Evolutionary conservation across 2,888 invertebrate species (phyloP).

Genomic region (Drosophila anomelani): DNA sequence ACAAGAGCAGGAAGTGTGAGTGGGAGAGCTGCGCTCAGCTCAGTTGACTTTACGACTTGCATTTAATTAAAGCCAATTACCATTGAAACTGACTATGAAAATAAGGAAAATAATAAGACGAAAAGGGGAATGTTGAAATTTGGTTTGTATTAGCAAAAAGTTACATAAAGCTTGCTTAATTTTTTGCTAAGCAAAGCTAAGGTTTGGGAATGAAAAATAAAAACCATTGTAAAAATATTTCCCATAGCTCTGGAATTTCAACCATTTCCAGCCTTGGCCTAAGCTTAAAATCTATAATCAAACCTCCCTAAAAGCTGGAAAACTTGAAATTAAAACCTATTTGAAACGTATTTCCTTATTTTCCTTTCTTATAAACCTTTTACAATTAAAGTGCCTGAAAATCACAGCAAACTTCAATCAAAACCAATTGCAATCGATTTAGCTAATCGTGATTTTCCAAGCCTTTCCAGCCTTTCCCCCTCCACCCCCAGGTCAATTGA

Average conservation of each 20-base stretch:
- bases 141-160: constrained; percentile 5
- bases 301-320: too few species aligned
- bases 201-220: background rate
- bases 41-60: constrained; percentile 78
- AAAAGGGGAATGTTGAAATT: background rate
- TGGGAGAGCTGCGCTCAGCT: constrained; percentile 48
- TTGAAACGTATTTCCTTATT: too few species aligned
- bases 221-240: background rate
- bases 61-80: constrained; percentile 78
- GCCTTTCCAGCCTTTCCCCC: background rate
- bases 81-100: constrained; percentile 19
- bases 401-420: constrained; percentile 16
- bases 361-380: too few species aligned
- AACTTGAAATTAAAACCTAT: too few species aligned
- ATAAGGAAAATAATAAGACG: too few species aligned
- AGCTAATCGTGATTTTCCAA: constrained; percentile 10
- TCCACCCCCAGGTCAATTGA: constrained; percentile 1
- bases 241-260: background rate
- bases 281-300: too few species aligned
- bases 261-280: too few species aligned
- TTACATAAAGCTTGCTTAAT: background rate
- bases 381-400: background rate
- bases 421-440: constrained; percentile 28
- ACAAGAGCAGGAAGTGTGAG: constrained; percentile 11
- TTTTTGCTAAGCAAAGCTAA: background rate